These are phyloP conservation scores for Serilophus lunatus DNA, from an alignment of 2,113 vertebrate genomes.

Conservation along the genomic window DNA sequence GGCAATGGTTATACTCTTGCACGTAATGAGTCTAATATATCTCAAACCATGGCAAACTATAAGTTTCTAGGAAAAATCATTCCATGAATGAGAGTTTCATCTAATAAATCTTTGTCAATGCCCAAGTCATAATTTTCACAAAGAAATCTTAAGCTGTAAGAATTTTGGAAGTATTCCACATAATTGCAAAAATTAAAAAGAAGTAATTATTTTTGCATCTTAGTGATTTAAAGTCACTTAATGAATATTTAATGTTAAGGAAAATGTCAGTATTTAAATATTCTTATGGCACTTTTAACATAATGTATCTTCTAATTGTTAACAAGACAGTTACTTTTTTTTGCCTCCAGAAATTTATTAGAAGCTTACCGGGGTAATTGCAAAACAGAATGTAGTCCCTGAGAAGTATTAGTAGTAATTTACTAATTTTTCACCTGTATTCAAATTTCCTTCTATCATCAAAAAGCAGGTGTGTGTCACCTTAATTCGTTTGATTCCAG, in stretches of 20 bases:
- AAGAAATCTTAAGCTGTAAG: not conserved
- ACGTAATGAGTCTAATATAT: conserved; percentile 25
- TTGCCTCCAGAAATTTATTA: not conserved
- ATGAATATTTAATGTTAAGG: not conserved
- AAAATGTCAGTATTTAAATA: not conserved
- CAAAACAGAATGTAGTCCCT: not conserved
- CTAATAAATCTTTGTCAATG: not conserved
- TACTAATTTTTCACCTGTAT: not conserved
- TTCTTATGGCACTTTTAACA: not conserved
- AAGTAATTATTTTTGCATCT: not conserved
- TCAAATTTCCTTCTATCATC: not conserved
- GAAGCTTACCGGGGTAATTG: not conserved
- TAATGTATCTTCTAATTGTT: not conserved
- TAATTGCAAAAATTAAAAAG: not conserved
- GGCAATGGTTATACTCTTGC: conserved; percentile 10
- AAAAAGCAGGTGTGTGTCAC: not conserved
- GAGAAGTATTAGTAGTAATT: not conserved
- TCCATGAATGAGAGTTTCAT: not conserved
- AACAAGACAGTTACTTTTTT: not conserved
- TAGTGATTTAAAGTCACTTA: not conserved
- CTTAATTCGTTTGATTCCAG: not conserved
- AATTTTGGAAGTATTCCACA: not conserved
- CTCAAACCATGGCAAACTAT: not conserved
- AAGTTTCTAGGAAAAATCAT: conserved; percentile 22
- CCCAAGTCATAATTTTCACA: not conserved